Percentiles rank a stretch among this genome's conserved stretches.
phyloP scores from a whole-genome alignment of 2,797 vertebrate species.

The Oophaga sylvatica region DNA sequence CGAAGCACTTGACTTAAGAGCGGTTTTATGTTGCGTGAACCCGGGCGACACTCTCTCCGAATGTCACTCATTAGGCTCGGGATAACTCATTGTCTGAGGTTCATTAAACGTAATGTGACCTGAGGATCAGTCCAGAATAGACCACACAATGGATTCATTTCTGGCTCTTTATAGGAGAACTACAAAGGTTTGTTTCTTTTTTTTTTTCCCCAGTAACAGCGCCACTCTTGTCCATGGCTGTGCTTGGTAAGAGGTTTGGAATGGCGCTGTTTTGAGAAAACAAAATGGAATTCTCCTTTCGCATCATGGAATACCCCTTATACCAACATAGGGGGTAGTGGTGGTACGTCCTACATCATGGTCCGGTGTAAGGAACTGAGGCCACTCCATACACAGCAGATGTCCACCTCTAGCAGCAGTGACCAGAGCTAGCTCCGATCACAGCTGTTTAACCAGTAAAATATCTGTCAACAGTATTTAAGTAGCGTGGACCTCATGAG shows the following conservation, averaged over 20 bases:
- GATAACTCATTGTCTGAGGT: constrained; percentile 74
- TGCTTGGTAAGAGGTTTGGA: neutral
- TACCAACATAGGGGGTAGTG: too few species aligned
- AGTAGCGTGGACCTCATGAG: too few species aligned
- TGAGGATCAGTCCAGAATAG: constrained; percentile 63
- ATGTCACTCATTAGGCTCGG: constrained; percentile 83
- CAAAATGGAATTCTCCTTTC: too few species aligned
- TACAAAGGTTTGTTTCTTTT: neutral
- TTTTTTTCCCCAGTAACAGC: neutral
- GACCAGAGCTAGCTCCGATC: too few species aligned
- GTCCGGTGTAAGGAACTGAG: too few species aligned
- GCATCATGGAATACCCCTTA: too few species aligned
- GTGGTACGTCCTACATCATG: too few species aligned
- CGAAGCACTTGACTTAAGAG: constrained; percentile 81
- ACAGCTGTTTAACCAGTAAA: too few species aligned
- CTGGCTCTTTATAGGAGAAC: neutral
- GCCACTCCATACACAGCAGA: too few species aligned
- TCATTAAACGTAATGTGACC: constrained; percentile 76
- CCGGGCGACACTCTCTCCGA: constrained; percentile 81
- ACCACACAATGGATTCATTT: constrained; percentile 65
- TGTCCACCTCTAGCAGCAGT: too few species aligned
- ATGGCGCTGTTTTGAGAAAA: too few species aligned
- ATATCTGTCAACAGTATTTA: too few species aligned
- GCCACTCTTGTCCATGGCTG: neutral
- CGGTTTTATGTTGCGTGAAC: constrained; percentile 74